A percentile compares a stretch with the other conserved stretches of the same genome.
phyloP scores from a whole-genome alignment of 2,113 vertebrate species.

The Uria lomvia region DNA sequence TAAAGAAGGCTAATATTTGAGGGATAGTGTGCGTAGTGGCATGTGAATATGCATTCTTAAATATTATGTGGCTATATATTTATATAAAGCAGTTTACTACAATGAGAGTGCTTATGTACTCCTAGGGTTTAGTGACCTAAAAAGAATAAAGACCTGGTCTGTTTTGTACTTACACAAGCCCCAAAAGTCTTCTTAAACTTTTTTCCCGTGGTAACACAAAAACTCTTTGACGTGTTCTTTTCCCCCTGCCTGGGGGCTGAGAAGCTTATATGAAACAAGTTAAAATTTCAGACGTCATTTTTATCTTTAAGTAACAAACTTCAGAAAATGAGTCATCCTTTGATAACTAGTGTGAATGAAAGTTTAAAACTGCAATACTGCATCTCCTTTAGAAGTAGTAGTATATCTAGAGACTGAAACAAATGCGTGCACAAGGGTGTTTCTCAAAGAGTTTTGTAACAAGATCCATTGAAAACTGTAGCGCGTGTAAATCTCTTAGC shows the following conservation, averaged over 20 bases:
- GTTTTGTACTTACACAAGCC: not conserved
- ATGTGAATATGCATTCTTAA: not conserved
- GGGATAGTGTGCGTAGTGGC: not conserved
- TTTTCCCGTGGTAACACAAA: not conserved
- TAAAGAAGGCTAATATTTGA: not conserved
- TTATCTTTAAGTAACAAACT: slow-evolving; percentile 2
- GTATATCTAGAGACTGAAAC: not conserved
- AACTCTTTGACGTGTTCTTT: not conserved
- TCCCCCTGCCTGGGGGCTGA: not conserved
- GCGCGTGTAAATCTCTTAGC: not conserved
- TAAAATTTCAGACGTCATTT: slow-evolving; percentile 7
- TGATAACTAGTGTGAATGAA: not conserved
- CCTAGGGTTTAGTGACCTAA: not conserved
- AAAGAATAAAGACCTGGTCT: not conserved
- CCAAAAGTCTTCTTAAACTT: not conserved
- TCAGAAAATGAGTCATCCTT: slow-evolving; percentile 7
- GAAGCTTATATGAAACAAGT: not conserved
- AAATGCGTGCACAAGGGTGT: not conserved
- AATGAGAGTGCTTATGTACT: not conserved
- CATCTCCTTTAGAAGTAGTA: not conserved
- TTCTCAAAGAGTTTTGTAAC: not conserved
- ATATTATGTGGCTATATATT: not conserved
- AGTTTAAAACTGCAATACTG: not conserved
- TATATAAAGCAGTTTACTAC: not conserved
- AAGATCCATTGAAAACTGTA: not conserved